Evolutionary conservation across 2,888 invertebrate species (phyloP).

Genomic region (Clusia tigrina): DNA sequence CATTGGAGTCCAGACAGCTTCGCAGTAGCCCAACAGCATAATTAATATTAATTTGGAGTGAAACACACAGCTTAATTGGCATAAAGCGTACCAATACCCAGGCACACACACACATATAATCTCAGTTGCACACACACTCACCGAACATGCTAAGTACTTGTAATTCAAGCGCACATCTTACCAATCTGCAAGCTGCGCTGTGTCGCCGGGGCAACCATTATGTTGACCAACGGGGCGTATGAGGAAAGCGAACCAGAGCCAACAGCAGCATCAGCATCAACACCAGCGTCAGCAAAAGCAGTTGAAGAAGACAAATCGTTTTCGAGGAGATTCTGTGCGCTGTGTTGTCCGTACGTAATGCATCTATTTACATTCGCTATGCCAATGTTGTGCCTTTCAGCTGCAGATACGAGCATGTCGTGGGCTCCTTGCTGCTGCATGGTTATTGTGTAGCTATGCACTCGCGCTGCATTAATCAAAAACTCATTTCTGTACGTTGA

Average conservation of each 20-base stretch:
- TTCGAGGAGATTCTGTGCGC: background rate
- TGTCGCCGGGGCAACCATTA: background rate
- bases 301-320: slow-evolving; percentile 17
- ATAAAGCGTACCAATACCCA: background rate
- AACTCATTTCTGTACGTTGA: slow-evolving; percentile 44
- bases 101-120: background rate
- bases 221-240: slow-evolving; percentile 14
- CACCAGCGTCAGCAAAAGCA: slow-evolving; percentile 15
- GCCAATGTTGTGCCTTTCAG: slow-evolving; percentile 13
- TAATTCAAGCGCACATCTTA: slow-evolving; percentile 1
- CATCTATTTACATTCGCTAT: slow-evolving; percentile 34
- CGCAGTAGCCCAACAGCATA: background rate
- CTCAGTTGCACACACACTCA: background rate
- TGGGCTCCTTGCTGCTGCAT: background rate
- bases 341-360: background rate
- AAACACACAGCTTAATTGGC: background rate
- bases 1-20: background rate
- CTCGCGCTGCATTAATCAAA: slow-evolving; percentile 50
- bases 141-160: slow-evolving; percentile 1
- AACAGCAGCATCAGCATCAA: background rate
- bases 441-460: background rate
- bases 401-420: background rate
- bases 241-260: slow-evolving; percentile 1
- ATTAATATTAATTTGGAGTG: background rate
- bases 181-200: no score